Percentiles rank a stretch among this genome's conserved stretches.
These are phyloP conservation scores for Tretioscincus oriximinensis DNA, from an alignment of 2,113 vertebrate species.

Conservation along the genomic window DNA sequence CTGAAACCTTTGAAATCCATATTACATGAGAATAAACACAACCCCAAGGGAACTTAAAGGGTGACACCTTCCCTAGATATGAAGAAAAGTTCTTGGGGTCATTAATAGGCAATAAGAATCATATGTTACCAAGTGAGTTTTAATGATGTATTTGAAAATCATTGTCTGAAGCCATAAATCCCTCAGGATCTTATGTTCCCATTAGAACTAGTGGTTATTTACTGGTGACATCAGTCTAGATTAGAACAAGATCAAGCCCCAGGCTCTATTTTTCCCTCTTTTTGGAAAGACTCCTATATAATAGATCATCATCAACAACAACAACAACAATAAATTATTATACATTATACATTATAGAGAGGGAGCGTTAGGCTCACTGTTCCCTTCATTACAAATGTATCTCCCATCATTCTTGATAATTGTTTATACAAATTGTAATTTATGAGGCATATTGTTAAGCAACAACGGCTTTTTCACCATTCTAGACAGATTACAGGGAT, in stretches of 20 bases:
- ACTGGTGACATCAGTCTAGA: neutral
- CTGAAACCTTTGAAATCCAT: neutral
- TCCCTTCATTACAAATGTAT: too few relatives aligned
- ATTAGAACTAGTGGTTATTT: neutral
- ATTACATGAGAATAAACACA: neutral
- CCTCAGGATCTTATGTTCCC: neutral
- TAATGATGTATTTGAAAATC: constrained; percentile 19
- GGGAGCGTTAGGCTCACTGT: too few relatives aligned
- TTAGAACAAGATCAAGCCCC: neutral
- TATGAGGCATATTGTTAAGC: too few relatives aligned
- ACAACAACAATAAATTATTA: too few relatives aligned
- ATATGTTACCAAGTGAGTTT: constrained; percentile 2
- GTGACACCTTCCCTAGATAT: neutral
- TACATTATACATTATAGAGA: too few relatives aligned
- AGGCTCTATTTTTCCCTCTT: neutral
- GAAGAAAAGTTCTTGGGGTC: constrained; percentile 11
- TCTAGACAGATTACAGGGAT: too few relatives aligned
- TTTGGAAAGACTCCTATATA: neutral
- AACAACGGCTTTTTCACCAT: too few relatives aligned
- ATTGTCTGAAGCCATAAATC: constrained; percentile 20
- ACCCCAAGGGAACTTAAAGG: neutral
- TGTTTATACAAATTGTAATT: too few relatives aligned
- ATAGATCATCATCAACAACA: too few relatives aligned
- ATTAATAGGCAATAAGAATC: constrained; percentile 4
- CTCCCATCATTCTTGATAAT: too few relatives aligned